Evolutionary conservation across 2,888 invertebrate genomes (phyloP).

Genomic region (Nomada hirtipes): DNA sequence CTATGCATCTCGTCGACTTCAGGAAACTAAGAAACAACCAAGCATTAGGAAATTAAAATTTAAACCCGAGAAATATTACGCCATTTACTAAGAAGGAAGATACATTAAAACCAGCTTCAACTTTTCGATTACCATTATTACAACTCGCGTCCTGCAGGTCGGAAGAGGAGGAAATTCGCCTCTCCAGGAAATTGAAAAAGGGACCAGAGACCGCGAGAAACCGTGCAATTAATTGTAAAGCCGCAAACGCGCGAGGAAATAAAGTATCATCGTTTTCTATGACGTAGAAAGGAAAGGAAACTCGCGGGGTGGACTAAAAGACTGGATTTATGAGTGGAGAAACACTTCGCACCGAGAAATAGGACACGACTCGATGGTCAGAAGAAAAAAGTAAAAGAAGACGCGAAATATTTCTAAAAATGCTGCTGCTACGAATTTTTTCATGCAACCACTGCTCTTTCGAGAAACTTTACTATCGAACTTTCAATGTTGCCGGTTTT

Average conservation of each 20-base stretch:
- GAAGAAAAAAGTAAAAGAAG: slow-evolving; percentile 1
- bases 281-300: slow-evolving; percentile 3
- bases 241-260: slow-evolving; percentile 31
- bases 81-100: too few relatives aligned
- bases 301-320: background rate
- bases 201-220: background rate
- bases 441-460: background rate
- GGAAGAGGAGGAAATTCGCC: slow-evolving; percentile 2
- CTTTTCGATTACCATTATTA: slow-evolving; percentile 18
- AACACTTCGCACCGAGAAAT: slow-evolving; percentile 36
- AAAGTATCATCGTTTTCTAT: slow-evolving; percentile 49
- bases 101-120: background rate
- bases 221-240: slow-evolving; percentile 50
- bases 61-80: background rate
- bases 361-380: slow-evolving; percentile 22
- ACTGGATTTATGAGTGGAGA: slow-evolving; percentile 30
- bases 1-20: too few relatives aligned
- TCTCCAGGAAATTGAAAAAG: slow-evolving; percentile 36
- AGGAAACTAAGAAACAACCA: background rate
- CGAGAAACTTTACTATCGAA: slow-evolving; percentile 12
- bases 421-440: slow-evolving; percentile 12
- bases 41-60: background rate
- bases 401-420: background rate
- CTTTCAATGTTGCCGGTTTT: slow-evolving; percentile 8
- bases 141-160: slow-evolving; percentile 6